Evolutionary conservation across 2,113 vertebrate species (phyloP).

Genomic region (Catharus minimus): DNA sequence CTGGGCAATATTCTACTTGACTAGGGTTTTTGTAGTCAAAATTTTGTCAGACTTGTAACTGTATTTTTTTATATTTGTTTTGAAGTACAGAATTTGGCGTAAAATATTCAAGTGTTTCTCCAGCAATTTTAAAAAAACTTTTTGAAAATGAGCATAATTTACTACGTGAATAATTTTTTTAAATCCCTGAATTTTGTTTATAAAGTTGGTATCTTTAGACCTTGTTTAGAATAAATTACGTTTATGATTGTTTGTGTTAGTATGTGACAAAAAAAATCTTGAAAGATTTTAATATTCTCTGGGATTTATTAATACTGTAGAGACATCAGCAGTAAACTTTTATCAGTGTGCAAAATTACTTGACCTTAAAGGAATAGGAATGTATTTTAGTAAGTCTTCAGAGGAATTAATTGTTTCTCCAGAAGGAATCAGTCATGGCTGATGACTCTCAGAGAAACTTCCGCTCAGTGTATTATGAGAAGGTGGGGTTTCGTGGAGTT

Average conservation of each 20-base stretch:
- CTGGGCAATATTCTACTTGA: neutral
- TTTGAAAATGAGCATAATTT: neutral
- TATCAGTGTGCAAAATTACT: neutral
- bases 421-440: slow-evolving; percentile 77
- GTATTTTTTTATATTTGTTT: neutral
- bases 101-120: neutral
- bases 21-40: neutral
- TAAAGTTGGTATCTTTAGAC: neutral
- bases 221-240: neutral
- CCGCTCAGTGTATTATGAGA: slow-evolving; percentile 95
- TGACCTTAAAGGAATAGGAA: neutral
- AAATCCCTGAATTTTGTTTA: neutral
- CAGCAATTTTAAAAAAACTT: neutral
- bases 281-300: neutral
- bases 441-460: slow-evolving; percentile 98
- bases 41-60: neutral
- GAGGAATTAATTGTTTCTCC: neutral
- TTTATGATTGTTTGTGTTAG: neutral
- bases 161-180: neutral
- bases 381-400: neutral
- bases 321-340: neutral
- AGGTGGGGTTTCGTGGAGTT: slow-evolving; percentile 96
- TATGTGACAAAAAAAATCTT: neutral
- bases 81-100: fast-evolving
- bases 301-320: neutral